These are phyloP conservation scores for Halcyon chelicuti DNA, from an alignment of 2,797 vertebrate genomes.

Conservation along the genomic window DNA sequence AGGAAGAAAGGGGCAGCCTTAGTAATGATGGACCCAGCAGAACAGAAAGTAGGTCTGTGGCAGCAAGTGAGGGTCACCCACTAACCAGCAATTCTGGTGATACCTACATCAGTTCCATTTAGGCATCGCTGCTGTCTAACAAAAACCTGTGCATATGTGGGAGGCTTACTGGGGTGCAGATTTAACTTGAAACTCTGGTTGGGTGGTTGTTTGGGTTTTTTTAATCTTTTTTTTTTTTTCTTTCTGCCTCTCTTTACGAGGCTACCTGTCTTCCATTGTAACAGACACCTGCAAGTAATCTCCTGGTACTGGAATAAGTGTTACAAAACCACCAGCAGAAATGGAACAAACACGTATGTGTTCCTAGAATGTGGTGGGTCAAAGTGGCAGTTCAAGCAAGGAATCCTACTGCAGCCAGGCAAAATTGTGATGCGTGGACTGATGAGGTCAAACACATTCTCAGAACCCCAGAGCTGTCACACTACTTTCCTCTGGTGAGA, in stretches of 20 bases:
- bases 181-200: neutral
- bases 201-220: too few relatives aligned
- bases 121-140: neutral
- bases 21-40: neutral
- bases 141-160: neutral
- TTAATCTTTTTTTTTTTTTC: neutral
- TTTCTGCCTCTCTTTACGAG: neutral
- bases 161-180: neutral
- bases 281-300: neutral
- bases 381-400: neutral
- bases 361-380: neutral
- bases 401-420: neutral
- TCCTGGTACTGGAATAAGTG: neutral
- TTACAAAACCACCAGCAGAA: neutral
- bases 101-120: neutral
- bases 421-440: neutral
- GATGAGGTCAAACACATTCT: neutral
- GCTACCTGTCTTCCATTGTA: neutral
- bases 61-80: neutral
- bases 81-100: fast-evolving
- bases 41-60: neutral
- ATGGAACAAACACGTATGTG: neutral
- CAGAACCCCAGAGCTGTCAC: neutral
- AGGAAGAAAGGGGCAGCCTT: neutral
- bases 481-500: neutral